Evolutionary conservation across 1,140 invertebrate species (phyloP).

Genomic region (Marisa cornuarietis): DNA sequence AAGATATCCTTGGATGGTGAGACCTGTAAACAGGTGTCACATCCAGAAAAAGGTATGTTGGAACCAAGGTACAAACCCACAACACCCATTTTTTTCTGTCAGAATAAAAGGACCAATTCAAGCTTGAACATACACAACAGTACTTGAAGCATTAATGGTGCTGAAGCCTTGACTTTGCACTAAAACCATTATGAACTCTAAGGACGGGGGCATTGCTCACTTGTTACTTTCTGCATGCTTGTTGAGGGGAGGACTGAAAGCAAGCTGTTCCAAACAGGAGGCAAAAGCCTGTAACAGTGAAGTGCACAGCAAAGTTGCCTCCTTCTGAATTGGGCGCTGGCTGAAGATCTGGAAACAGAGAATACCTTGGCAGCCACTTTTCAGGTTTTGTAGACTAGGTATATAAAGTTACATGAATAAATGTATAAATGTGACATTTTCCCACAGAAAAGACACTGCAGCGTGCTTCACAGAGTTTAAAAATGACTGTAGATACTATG

Average conservation of each 20-base stretch:
- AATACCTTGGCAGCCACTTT: neutral
- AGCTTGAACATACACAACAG: no score
- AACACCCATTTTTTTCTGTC: no score
- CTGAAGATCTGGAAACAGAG: slow-evolving; percentile 64
- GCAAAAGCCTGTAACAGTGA: slow-evolving; percentile 60
- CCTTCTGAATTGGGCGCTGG: slow-evolving; percentile 65
- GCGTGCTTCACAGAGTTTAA: no score
- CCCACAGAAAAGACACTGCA: no score
- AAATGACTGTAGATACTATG: no score
- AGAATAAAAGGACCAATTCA: neutral
- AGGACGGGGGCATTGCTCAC: neutral
- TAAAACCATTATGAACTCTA: neutral
- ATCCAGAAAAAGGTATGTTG: neutral
- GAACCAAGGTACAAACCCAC: neutral
- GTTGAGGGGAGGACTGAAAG: slow-evolving; percentile 61
- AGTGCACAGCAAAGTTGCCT: slow-evolving; percentile 55
- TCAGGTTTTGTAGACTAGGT: no score
- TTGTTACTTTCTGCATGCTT: slow-evolving; percentile 14
- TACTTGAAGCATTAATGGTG: no score
- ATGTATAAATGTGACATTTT: no score
- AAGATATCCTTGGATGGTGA: neutral
- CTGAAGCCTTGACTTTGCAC: no score
- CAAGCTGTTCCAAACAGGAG: slow-evolving; percentile 64
- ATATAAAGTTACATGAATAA: no score
- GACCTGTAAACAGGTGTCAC: neutral